phyloP scores from a whole-genome alignment of 2,888 invertebrate genomes.

The Leptinotarsa tumamoca region DNA sequence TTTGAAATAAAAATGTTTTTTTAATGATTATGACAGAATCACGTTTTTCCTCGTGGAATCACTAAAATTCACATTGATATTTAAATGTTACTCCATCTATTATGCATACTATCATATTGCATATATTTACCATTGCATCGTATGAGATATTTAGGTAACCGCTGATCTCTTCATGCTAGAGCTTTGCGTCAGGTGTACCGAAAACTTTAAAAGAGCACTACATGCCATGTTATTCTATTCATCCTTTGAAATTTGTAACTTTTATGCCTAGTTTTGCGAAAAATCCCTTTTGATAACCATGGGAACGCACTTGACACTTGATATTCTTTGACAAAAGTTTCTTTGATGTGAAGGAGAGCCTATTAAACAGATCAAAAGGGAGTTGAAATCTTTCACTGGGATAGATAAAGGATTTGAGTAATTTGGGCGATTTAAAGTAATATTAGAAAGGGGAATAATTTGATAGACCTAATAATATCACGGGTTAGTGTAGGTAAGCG shows the following conservation, averaged over 20 bases:
- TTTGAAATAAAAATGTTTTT: too few relatives aligned
- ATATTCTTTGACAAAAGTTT: constrained; percentile 52
- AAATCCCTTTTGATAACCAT: constrained; percentile 59
- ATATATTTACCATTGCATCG: not conserved
- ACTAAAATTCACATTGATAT: too few relatives aligned
- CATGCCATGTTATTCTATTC: constrained; percentile 54
- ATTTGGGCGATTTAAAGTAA: not conserved
- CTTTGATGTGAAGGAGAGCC: constrained; percentile 45
- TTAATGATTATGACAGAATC: too few relatives aligned
- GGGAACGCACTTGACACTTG: constrained; percentile 66
- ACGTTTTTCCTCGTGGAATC: too few relatives aligned
- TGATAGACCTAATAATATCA: not conserved
- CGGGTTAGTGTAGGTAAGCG: too few relatives aligned
- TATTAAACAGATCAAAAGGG: constrained; percentile 26
- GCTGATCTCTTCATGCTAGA: constrained; percentile 20
- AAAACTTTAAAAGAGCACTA: constrained; percentile 38
- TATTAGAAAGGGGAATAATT: not conserved
- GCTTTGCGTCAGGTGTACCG: constrained; percentile 30
- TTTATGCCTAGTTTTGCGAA: constrained; percentile 63
- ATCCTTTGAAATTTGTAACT: constrained; percentile 63
- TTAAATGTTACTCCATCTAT: too few relatives aligned
- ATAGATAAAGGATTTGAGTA: constrained; percentile 1
- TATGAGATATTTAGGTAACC: constrained; percentile 22
- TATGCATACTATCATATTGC: not conserved
- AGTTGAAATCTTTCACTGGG: not conserved